Conservation (phyloP, 2,797 vertebrate genomes). For the Esox lucius region DNA sequence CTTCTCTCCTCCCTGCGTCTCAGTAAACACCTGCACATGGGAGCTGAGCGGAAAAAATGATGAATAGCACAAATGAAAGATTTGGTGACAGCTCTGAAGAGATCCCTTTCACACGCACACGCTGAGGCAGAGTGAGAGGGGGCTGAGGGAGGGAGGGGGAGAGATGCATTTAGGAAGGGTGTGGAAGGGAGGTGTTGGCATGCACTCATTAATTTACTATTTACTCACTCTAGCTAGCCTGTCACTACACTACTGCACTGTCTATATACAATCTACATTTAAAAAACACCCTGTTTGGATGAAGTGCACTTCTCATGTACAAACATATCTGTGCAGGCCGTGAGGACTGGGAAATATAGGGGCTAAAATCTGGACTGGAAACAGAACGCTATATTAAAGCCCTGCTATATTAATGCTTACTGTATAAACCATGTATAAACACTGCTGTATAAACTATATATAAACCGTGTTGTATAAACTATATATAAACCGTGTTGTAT, state of each 20-base stretch:
- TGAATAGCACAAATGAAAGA: constrained; percentile 62
- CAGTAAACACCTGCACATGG: constrained; percentile 69
- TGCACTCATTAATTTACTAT: background rate
- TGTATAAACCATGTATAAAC: background rate
- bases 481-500: background rate
- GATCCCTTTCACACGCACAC: constrained; percentile 54
- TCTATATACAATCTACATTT: background rate
- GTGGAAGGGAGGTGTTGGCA: background rate
- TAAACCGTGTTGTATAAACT: background rate
- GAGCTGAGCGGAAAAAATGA: constrained; percentile 40
- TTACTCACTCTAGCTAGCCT: background rate
- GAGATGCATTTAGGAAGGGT: too few relatives aligned
- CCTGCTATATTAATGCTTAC: background rate
- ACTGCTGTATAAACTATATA: background rate
- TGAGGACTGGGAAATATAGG: background rate
- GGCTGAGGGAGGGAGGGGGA: background rate
- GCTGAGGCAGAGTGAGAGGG: constrained; percentile 1
- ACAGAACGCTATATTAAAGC: background rate
- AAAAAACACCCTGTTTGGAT: background rate
- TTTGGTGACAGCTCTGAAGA: constrained; percentile 54
- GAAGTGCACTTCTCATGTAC: background rate
- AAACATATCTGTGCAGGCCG: background rate
- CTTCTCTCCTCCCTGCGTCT: constrained; percentile 43
- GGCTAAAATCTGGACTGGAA: background rate
- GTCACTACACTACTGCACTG: background rate